phyloP scores from a whole-genome alignment of 2,113 vertebrate genomes.

The Clarias magur region DNA sequence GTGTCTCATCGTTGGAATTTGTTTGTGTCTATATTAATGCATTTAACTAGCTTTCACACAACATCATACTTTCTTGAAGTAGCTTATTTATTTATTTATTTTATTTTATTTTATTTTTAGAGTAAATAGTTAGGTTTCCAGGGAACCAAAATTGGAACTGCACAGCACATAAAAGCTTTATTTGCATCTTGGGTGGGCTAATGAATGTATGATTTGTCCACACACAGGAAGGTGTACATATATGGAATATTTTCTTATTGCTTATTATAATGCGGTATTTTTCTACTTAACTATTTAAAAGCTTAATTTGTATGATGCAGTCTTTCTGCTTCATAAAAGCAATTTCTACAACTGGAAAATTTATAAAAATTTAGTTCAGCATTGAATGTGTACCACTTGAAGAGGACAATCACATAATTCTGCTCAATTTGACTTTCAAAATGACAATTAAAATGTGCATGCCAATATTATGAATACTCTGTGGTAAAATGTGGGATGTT shows the following conservation, averaged over 20 bases:
- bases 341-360: too few relatives aligned
- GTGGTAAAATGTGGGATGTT: too few relatives aligned
- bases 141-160: neutral
- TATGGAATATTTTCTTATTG: neutral
- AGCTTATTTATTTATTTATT: neutral
- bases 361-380: neutral
- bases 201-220: neutral
- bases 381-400: neutral
- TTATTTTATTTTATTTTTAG: too few relatives aligned
- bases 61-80: neutral
- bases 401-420: neutral
- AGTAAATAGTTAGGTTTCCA: neutral
- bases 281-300: neutral
- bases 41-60: neutral
- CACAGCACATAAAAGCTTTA: neutral
- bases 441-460: neutral
- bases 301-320: neutral
- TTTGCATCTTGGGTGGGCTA: neutral
- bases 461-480: neutral
- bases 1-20: neutral
- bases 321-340: neutral
- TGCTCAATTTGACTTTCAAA: neutral
- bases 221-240: neutral
- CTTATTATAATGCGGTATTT: neutral
- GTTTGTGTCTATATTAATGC: neutral